Base-by-base conservation (phyloP, 2,113 vertebrate genomes). In the Gnathonemus echidnorhynchus region DNA sequence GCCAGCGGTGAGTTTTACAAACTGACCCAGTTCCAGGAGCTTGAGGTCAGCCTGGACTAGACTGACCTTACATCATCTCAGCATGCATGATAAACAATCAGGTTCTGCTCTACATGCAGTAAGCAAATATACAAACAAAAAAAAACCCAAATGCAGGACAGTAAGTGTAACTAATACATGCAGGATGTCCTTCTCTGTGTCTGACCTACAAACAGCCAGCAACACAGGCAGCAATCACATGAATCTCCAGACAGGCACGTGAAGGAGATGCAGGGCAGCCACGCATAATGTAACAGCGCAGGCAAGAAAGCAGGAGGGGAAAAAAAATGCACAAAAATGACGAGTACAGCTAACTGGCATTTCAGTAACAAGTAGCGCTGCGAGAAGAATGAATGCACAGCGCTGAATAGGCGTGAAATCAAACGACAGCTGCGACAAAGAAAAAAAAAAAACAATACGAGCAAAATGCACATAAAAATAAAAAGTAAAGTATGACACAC, bases 41-140 rank as follows among this genome's bases (percentile, higher is more conserved):
- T 80, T 80, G 62, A 80, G 35, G 31, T 42, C 74, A 80, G 35
- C 15, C 11, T 80, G 31, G 35, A 80, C 74, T 80, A 19, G 74
- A 42, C 35, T 19, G 10, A 70, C 27, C n/a, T 31, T 31, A 70
- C 62, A 39, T 80, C 74, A 80, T 80, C 70, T 39, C 74, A 80
- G 74, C 74, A 80, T 80, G 74, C 74, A 80, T 39, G 74, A 80
- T 80, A 80, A 80, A 80, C 74, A 80, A 80, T 80, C 31, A 39
- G 17, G 74, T 80, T 35, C 74, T 46, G 39, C 24, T 58, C 8
- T n/a, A 66, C 56, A 46, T 70, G 39, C 58, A 88, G 58, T 88
- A 27, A 62, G 42, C 39, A 66, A 46, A 62, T 35, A 39, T 17
- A 74, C 88, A 49, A 49, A 49, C 4, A 24, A 88, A 70, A 88